These are phyloP conservation scores for Lepisosteus oculatus DNA, from an alignment of 2,113 vertebrate species.

Conservation along the genomic window DNA sequence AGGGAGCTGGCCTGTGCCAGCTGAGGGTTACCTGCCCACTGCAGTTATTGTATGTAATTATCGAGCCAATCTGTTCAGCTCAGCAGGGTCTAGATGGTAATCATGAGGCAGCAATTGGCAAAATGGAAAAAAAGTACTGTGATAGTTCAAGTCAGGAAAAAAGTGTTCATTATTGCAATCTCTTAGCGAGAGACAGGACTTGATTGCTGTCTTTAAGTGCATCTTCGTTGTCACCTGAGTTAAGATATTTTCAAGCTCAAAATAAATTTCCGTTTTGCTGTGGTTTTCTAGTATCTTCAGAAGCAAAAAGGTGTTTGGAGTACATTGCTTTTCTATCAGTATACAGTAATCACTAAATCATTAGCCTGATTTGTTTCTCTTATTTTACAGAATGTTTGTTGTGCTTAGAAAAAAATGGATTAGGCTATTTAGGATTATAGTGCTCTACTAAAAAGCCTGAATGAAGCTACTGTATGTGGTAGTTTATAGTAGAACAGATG, in stretches of 20 bases:
- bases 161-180: constrained; percentile 42
- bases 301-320: constrained; percentile 13
- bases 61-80: constrained; percentile 97
- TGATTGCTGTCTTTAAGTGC: constrained; percentile 49
- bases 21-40: constrained; percentile 90
- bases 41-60: constrained; percentile 97
- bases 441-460: no score
- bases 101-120: constrained; percentile 89
- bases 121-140: constrained; percentile 55
- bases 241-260: constrained; percentile 26
- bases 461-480: no score
- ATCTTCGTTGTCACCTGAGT: constrained; percentile 23
- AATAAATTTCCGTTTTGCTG: constrained; percentile 7
- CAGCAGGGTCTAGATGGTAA: constrained; percentile 88
- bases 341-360: no score
- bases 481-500: no score
- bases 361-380: no score
- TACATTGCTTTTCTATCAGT: constrained; percentile 5
- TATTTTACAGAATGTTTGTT: no score
- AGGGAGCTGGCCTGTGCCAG: constrained; percentile 86
- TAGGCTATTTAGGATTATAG: no score
- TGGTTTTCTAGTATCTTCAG: constrained; percentile 14
- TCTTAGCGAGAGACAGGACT: constrained; percentile 33
- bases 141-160: constrained; percentile 49
- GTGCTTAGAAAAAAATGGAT: no score